Evolutionary conservation across 2,888 invertebrate species (phyloP), one percentile per base, ranked within the genome.

Genomic region (Lydus trimaculatus): DNA sequence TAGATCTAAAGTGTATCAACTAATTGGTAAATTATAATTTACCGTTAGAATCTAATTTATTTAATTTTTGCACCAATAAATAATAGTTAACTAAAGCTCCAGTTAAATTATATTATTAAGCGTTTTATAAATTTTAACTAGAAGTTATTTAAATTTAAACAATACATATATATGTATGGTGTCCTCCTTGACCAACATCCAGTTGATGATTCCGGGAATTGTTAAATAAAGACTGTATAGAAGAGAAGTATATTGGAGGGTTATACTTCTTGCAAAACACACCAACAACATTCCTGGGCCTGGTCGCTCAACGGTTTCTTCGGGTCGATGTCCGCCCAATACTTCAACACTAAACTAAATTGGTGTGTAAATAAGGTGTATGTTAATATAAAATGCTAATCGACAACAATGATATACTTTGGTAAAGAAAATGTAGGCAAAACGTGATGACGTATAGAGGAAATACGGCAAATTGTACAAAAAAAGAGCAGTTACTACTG

Each of bases 371-470:
- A 80, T 79, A 76, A 78, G 73, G 73, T 70, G 71, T 76, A 28
- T 56, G 77, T 76, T 78, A 77, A 79, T 79, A 79, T 79, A 76
- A 81, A 81, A 80, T 79, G 76, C 73, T 79, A 79, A 80, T 81
- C 76, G 76, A 73, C 39, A 67, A 11, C 65, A 69, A 67, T 65
- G 66, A 69, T 61, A 71, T 76, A 80, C 78, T 76, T 77, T 76
- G 13, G 25, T n/a, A 56, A 63, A 71, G 72, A 69, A 78, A 78
- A 77, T 73, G 74, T 78, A 72, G 77, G 76, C 71, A 74, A 77
- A n/a, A 78, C 75, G 77, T 79, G 79, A 78, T 79, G 79, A 78
- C 77, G 74, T 71, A 64, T 64, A 52, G 31, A 62, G 31, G 31
- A 71, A 60, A 64, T 64, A 70, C 65, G 68, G 48, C 9, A 48